phyloP scores from a whole-genome alignment of 2,797 vertebrate species.

The Sebastes matsubarae region DNA sequence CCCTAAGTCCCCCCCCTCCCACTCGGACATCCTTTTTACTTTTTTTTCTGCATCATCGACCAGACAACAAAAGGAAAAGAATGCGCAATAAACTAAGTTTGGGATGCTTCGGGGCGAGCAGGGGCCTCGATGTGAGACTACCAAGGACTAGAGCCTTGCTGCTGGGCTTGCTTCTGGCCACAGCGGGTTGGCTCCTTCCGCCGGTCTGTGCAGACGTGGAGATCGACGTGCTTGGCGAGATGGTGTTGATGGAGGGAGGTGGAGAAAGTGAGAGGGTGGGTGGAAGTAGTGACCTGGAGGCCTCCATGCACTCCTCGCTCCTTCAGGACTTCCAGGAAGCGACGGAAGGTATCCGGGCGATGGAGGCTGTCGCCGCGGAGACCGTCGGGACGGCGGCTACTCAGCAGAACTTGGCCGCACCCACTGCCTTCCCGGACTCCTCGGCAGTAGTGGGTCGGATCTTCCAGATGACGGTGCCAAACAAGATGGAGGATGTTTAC shows the following conservation, averaged over 20 bases:
- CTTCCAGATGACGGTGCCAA: constrained; percentile 90
- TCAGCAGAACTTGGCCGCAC: constrained; percentile 63
- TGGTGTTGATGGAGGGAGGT: constrained; percentile 62
- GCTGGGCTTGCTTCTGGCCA: constrained; percentile 78
- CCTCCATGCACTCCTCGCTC: constrained; percentile 92
- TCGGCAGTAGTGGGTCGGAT: constrained; percentile 89
- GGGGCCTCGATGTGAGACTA: constrained; percentile 56
- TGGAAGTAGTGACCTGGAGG: constrained; percentile 85
- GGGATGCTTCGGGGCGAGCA: constrained; percentile 48
- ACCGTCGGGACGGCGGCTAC: rapidly evolving
- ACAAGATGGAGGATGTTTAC: constrained; percentile 84
- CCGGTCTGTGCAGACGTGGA: constrained; percentile 79
- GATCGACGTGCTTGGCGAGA: constrained; percentile 75
- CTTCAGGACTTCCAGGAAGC: constrained; percentile 85
- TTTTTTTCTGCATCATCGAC: constrained; percentile 47
- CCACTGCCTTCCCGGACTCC: constrained; percentile 88
- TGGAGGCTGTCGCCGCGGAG: neutral
- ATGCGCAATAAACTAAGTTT: constrained; percentile 67
- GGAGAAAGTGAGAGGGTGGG: constrained; percentile 5
- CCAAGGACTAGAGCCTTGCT: constrained; percentile 87
- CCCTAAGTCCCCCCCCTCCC: constrained; percentile 27
- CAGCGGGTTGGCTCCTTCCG: constrained; percentile 80
- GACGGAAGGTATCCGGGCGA: constrained; percentile 7
- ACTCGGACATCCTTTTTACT: constrained; percentile 62
- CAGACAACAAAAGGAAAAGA: constrained; percentile 54